Percentiles rank a stretch among this genome's conserved stretches.
These are phyloP conservation scores for Liopterus haemorrhoidalis DNA, from an alignment of 2,888 invertebrate species.

Conservation along the genomic window DNA sequence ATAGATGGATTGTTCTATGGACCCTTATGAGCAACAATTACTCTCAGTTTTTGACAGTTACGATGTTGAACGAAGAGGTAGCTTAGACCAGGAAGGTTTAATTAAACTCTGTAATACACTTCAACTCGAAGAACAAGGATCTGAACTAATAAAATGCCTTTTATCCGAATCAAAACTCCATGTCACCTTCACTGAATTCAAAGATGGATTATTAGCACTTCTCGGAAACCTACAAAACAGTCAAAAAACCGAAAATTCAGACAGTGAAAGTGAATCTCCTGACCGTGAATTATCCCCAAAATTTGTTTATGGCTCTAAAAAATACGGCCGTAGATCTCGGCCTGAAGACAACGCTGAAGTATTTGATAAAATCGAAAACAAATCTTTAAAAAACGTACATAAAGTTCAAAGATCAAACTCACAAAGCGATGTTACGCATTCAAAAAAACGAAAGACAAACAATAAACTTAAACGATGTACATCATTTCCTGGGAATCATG, in stretches of 20 bases:
- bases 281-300: constrained; percentile 69
- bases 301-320: constrained; percentile 66
- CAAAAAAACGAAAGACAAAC: constrained; percentile 47
- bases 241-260: constrained; percentile 29
- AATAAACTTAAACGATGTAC: constrained; percentile 52
- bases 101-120: constrained; percentile 67
- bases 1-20: constrained; percentile 44
- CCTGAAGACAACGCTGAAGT: constrained; percentile 45
- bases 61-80: constrained; percentile 63
- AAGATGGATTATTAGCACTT: constrained; percentile 66
- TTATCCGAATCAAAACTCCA: constrained; percentile 49
- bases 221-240: constrained; percentile 51
- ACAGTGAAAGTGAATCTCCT: constrained; percentile 51
- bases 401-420: constrained; percentile 53
- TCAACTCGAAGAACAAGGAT: constrained; percentile 68
- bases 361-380: constrained; percentile 26
- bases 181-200: constrained; percentile 68
- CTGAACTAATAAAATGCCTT: constrained; percentile 56
- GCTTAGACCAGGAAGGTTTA: constrained; percentile 61
- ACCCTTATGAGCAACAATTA: constrained; percentile 77
- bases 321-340: constrained; percentile 67
- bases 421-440: constrained; percentile 50
- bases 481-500: constrained; percentile 49
- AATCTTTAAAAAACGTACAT: constrained; percentile 21
- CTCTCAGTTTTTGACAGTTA: constrained; percentile 75